Evolutionary conservation across 2,797 vertebrate species (phyloP), one percentile per base, ranked within the genome.

Genomic region (Poecilia picta): DNA sequence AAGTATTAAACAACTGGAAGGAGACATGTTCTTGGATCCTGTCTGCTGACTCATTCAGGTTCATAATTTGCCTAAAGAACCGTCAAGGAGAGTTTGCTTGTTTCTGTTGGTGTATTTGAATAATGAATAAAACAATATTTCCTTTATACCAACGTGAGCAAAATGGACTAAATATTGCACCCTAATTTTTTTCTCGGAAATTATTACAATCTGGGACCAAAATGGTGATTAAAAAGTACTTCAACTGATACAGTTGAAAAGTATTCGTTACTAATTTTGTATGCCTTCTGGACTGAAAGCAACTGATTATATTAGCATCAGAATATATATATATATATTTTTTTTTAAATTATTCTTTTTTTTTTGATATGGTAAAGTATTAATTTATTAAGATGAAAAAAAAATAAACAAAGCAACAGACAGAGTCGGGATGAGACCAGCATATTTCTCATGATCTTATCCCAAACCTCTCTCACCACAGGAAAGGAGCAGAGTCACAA

Each of bases 361-460:
- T 49, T 10, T 23, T 33, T 57, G 0, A 2, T 31, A 70, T 18
- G 46, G 33, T 43, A 68, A 16, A 62, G 6, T 0, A n/a, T 13
- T 57, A 1, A n/a, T 57, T 57, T 28, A 28, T 57, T 57, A 5
- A 57, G 13, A 57, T 57, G n/a, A 28, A 59, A 59, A 57, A 59
- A 15, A 55, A 55, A 55, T n/a, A 12, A 11, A n/a, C 10, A 72
- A 62, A 41, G 3, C 7, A 45, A 47, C n/a, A 13, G 72, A 47
- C 33, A 39, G 72, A 53, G 43, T 79, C 59, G n/a, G 25, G 36
- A 77, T 18, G 39, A 71, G 15, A 18, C 0, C 4, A 8, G n/a
- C 33, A 7, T 47, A 12, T 81, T 74, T 79, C 46, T 83, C 28
- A 23, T 39, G 74, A 71, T 83, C 70, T 80, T 73, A 81, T 91